Evolutionary conservation across 2,888 invertebrate species (phyloP), one percentile per base, ranked within the genome.

Genomic region (Xestoiulus laeticollis): DNA sequence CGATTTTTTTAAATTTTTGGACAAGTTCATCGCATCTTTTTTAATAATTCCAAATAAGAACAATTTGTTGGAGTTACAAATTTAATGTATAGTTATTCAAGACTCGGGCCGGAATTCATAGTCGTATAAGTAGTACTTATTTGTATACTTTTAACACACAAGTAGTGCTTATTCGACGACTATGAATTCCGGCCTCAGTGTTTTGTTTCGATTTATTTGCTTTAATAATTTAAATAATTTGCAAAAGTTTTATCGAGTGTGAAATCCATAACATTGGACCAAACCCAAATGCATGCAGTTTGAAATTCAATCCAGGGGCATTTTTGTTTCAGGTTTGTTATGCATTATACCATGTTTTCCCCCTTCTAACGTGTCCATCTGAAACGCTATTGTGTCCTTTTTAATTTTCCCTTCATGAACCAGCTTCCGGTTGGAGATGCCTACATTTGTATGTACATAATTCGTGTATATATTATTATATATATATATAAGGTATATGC

Each of bases 401-500:
- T 38, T 38, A 22, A 48, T 14, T 59, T 59, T 59, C 8, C 22
- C 59, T 22, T 59, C 59, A 22, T 59, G 2, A 59, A 10, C 8
- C 22, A 59, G 59, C 59, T 59, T 59, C 59, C 22, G 59, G 59
- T 22, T 59, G 59, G 22, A 59, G 59, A 59, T 22, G 59, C 59
- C 59, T 59, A 59, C n/a, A 22, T 59, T 22, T 59, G 59, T 59
- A 22, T 59, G 59, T 59, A 59, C 59, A 59, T 59, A 59, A 59
- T 59, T 59, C 59, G 59, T 59, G 59, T 59, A 59, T 59, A 59
- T 59, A 59, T 59, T 22, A 59, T 59, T 22, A 22, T 59, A 59
- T 48, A 22, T 59, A 59, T 48, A 59, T 59, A 59, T 59, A 59
- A 59, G 59, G 59, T 59, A 59, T 59, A 59, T 59, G 59, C 59